Conservation (phyloP, 2,797 vertebrate species). For the Myiotriccus ornatus region DNA sequence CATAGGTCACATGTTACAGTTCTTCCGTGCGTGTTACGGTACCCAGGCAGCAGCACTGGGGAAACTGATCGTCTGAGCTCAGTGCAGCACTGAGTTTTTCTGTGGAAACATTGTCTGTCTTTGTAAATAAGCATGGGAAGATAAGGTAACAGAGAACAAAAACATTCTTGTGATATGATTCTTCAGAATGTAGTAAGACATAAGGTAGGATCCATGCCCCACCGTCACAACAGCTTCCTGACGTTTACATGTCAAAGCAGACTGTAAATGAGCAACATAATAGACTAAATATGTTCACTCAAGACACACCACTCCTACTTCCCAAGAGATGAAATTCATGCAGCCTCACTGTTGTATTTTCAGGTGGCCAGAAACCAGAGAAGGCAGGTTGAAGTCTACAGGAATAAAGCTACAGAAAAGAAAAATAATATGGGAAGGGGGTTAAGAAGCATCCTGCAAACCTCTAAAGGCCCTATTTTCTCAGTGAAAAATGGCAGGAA, state of each 20-base stretch:
- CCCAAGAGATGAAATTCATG: not conserved
- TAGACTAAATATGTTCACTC: not conserved
- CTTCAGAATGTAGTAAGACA: not conserved
- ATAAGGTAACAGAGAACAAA: not conserved
- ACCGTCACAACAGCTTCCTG: not conserved
- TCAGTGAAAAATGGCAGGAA: not conserved
- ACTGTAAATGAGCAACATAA: not conserved
- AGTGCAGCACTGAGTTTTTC: not conserved
- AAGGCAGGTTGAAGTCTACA: not conserved
- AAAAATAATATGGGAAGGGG: not conserved
- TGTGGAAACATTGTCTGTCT: not conserved
- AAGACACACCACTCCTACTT: not conserved
- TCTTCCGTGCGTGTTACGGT: not conserved
- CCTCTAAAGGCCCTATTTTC: not conserved
- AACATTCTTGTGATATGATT: not conserved
- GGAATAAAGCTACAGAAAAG: not conserved
- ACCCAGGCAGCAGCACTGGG: not conserved
- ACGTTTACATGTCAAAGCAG: not conserved
- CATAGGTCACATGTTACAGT: rapidly evolving
- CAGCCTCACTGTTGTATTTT: not conserved
- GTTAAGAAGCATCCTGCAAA: not conserved
- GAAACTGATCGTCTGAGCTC: not conserved
- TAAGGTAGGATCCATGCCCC: not conserved
- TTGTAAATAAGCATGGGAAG: not conserved
- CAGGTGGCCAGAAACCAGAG: not conserved